A percentile compares a stretch with the other conserved stretches of the same genome.
These are phyloP conservation scores for Diceros bicornis DNA, from an alignment of 2,797 vertebrate genomes.

Conservation along the genomic window DNA sequence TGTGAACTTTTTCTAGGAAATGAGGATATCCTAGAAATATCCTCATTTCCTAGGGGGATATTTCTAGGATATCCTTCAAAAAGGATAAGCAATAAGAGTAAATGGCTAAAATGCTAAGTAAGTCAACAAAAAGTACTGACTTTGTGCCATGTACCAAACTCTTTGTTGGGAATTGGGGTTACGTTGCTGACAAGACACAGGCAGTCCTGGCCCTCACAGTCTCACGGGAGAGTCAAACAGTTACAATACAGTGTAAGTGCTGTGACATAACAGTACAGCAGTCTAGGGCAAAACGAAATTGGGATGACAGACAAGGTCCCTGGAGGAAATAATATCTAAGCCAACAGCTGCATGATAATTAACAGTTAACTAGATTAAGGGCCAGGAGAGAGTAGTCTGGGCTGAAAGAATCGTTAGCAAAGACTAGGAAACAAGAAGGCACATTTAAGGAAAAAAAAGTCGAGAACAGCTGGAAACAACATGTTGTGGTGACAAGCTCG, in stretches of 20 bases:
- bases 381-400: not conserved
- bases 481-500: not conserved
- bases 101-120: not conserved
- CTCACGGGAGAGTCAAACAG: not conserved
- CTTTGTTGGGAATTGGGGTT: too few species aligned
- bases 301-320: not conserved
- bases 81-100: not conserved
- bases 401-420: constrained; percentile 8
- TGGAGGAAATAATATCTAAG: not conserved
- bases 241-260: not conserved
- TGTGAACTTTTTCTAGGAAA: not conserved
- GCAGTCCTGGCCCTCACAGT: not conserved
- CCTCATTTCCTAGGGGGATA: too few species aligned
- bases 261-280: not conserved
- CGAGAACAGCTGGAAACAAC: not conserved
- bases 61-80: not conserved
- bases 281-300: not conserved
- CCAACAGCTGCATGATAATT: not conserved
- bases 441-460: not conserved
- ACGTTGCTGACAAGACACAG: too few species aligned
- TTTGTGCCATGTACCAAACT: too few species aligned
- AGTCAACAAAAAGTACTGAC: not conserved
- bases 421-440: not conserved
- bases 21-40: not conserved
- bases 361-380: not conserved